These are phyloP conservation scores for Diarsia brunnea DNA, from an alignment of 2,888 invertebrate species.

Conservation along the genomic window DNA sequence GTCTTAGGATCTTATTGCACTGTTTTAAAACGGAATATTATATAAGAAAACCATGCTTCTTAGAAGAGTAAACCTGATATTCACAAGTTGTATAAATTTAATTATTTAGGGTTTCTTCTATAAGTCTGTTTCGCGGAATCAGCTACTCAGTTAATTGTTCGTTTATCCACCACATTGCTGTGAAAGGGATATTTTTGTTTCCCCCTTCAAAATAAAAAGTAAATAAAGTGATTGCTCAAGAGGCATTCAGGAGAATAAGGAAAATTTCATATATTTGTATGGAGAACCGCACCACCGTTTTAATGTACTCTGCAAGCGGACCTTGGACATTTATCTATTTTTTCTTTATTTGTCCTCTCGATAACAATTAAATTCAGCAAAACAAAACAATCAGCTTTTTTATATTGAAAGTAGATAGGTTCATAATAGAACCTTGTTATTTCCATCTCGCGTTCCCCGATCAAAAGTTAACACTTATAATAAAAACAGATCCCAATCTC, in stretches of 20 bases:
- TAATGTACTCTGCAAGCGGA: too few species aligned
- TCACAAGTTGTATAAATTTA: neutral
- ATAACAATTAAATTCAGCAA: neutral
- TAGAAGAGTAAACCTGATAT: neutral
- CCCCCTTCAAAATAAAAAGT: too few species aligned
- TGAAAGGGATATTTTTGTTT: constrained; percentile 8
- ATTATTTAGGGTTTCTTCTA: neutral
- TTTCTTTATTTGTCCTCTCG: neutral
- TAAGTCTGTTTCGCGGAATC: neutral
- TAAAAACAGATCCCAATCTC: constrained; percentile 41
- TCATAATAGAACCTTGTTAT: constrained; percentile 12
- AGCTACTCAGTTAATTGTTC: neutral
- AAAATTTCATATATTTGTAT: too few species aligned
- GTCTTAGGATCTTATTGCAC: neutral
- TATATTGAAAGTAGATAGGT: neutral
- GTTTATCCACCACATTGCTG: too few species aligned
- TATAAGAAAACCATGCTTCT: neutral
- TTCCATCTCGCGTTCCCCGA: constrained; percentile 2
- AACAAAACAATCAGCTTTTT: neutral
- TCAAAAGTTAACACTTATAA: constrained; percentile 35
- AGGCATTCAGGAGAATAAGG: too few species aligned
- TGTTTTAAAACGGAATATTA: neutral
- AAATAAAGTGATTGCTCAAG: too few species aligned
- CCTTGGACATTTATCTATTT: too few species aligned
- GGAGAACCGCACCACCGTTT: too few species aligned